Percentiles rank a stretch among this genome's conserved stretches.
Conservation (phyloP, 1,140 invertebrate species). For the Drosophila prosaltans region DNA sequence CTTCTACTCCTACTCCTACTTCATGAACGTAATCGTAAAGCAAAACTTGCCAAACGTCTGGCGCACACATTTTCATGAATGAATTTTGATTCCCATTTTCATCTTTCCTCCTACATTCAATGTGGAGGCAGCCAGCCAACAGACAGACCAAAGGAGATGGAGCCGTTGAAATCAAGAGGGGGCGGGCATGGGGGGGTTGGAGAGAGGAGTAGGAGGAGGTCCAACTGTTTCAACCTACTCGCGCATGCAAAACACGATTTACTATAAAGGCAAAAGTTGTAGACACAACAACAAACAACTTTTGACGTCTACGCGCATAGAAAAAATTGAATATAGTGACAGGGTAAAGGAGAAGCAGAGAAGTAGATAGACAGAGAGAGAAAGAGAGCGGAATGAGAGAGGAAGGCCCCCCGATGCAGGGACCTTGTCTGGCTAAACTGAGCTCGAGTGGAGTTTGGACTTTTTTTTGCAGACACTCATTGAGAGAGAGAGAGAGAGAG, state of each 20-base stretch:
- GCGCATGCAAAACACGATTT: slow-evolving; percentile 80
- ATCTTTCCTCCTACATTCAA: slow-evolving; percentile 44
- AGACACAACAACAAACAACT: slow-evolving; percentile 61
- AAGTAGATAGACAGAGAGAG: neutral
- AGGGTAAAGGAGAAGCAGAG: slow-evolving; percentile 36
- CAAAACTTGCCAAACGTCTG: slow-evolving; percentile 66
- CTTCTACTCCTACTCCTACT: slow-evolving; percentile 17
- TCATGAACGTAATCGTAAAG: slow-evolving; percentile 1
- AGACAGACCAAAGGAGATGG: slow-evolving; percentile 7
- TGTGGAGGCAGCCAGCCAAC: slow-evolving; percentile 17
- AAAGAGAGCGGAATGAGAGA: neutral
- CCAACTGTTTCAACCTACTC: slow-evolving; percentile 60
- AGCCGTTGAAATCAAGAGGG: neutral
- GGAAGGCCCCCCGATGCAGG: neutral
- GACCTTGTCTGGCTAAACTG: slow-evolving; percentile 9
- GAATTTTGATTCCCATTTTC: slow-evolving; percentile 60
- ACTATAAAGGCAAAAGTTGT: slow-evolving; percentile 77
- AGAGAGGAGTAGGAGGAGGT: neutral
- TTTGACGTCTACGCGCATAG: slow-evolving; percentile 54
- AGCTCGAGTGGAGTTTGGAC: slow-evolving; percentile 39
- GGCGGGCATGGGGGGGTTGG: neutral
- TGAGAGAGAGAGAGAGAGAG: slow-evolving; percentile 15
- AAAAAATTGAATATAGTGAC: slow-evolving; percentile 54
- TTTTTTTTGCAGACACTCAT: slow-evolving; percentile 17
- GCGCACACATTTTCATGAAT: slow-evolving; percentile 66